Evolutionary conservation across 64 coral and sea anemone species (phyloP), one percentile per base, ranked within the genome.

Genomic region (Dendrophyllia cribrosa): DNA sequence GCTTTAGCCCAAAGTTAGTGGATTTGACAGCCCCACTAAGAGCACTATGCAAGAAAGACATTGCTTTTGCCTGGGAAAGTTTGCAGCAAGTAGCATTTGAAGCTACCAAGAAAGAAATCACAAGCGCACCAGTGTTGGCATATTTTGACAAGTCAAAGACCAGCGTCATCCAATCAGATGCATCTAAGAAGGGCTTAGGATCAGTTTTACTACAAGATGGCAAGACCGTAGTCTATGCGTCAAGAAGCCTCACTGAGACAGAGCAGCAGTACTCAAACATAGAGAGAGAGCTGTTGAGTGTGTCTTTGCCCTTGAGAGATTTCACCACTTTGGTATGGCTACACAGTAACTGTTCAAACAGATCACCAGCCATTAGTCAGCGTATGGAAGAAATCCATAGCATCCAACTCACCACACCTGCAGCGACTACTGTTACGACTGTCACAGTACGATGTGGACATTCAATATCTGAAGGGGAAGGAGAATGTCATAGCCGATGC

Each of bases 11-110:
- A 7, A 89, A 63, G 14, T 49, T 90, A 24, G 82, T 72, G 9
- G 66, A 74, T 44, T 58, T 90, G 34, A 86, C 79, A 48, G 80
- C 88, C 53, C 72, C 81, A 55, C 59, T 91, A 13, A 58, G 93
- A 87, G 25, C 23, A 16, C 73, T 95, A 24, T 62, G 84, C 11
- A 80, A 81, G 14, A 63, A 89, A 20, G 70, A 89, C n/a, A n/a
- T 21, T 55, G 52, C 3, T 55, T 53, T 84, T 1, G 49, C 53
- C 19, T 88, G 78, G 68, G 26, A 70, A 20, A 70, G 68, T 12
- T 25, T 3, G 11, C 68, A 70, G 11, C 68, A 70, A 25, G 68
- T 3, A 70, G 68, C 68, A n/a, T 70, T 66, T 70, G 68, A 70
- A 25, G 68, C 19, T 26, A 70, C 22, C 68, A 70, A 23, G n/a